phyloP scores from a whole-genome alignment of 2,888 invertebrate species.

The Meteorus cinctellus region DNA sequence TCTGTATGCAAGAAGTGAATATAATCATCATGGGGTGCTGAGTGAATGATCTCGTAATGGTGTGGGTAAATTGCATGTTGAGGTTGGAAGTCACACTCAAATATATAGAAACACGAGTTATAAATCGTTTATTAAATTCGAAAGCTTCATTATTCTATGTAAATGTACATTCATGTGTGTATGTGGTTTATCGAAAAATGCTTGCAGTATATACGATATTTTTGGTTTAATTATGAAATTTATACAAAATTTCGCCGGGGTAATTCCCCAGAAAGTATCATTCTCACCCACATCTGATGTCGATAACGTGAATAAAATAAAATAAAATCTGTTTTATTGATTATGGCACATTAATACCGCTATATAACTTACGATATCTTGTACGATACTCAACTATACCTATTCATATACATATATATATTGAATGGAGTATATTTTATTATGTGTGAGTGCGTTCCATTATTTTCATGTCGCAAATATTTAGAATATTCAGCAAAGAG shows the following conservation, averaged over 20 bases:
- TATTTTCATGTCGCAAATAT: not conserved
- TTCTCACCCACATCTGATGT: conserved; percentile 62
- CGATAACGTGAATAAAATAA: conserved; percentile 54
- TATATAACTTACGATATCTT: not conserved
- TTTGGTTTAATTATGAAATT: not conserved
- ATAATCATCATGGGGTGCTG: conserved; percentile 32
- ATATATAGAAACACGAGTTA: conserved; percentile 1
- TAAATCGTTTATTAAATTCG: not conserved
- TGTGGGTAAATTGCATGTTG: conserved; percentile 38
- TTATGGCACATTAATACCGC: conserved; percentile 20
- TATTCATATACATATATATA: not conserved
- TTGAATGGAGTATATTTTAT: not conserved
- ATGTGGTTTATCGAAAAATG: not conserved
- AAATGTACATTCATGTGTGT: no score
- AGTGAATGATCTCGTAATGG: conserved; percentile 30
- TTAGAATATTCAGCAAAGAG: not conserved
- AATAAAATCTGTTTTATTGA: conserved; percentile 43
- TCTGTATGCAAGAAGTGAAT: not conserved
- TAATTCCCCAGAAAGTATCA: conserved; percentile 68
- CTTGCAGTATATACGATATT: not conserved
- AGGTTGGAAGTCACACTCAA: conserved; percentile 36
- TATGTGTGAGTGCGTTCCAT: not conserved
- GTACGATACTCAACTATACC: not conserved
- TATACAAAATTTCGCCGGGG: conserved; percentile 51
- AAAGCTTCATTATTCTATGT: not conserved